Evolutionary conservation across 2,888 invertebrate species (phyloP).

Genomic region (Patella pellucida): DNA sequence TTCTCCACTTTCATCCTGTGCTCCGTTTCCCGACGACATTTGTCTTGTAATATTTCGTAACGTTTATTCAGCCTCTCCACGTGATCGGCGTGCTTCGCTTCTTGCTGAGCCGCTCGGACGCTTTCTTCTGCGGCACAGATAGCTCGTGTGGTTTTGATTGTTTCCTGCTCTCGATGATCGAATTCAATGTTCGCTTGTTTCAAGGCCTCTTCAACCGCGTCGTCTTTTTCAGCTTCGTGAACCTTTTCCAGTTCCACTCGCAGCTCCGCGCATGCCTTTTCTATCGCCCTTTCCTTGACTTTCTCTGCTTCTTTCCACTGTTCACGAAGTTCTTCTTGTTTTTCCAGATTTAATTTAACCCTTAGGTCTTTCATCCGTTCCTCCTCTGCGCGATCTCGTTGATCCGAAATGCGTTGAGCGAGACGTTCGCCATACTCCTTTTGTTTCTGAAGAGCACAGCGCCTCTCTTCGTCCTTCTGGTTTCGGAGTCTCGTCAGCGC

Average conservation of each 20-base stretch:
- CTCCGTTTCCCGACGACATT: conserved; percentile 57
- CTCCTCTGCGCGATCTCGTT: conserved; percentile 60
- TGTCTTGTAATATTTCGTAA: conserved; percentile 52
- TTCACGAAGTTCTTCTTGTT: conserved; percentile 53
- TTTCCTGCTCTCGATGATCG: conserved; percentile 51
- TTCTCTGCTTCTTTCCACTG: conserved; percentile 62
- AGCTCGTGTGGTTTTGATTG: conserved; percentile 51
- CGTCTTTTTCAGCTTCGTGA: conserved; percentile 57
- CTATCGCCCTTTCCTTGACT: conserved; percentile 56
- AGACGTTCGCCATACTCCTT: conserved; percentile 62
- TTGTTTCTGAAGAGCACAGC: conserved; percentile 54
- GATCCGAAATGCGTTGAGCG: conserved; percentile 55
- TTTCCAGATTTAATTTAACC: conserved; percentile 53
- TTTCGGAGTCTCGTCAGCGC: conserved; percentile 51
- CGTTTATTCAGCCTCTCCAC: conserved; percentile 51
- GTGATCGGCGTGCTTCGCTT: conserved; percentile 54
- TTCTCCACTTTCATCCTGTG: conserved; percentile 56
- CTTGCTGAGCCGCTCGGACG: conserved; percentile 54
- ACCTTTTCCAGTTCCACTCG: conserved; percentile 50
- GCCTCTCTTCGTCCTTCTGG: conserved; percentile 56
- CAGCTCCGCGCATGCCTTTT: conserved; percentile 55
- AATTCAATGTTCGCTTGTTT: conserved; percentile 59
- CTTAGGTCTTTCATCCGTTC: conserved; percentile 57
- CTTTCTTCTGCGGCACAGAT: conserved; percentile 58
- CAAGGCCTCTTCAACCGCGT: conserved; percentile 58